Percentiles rank a stretch among this genome's conserved stretches.
phyloP scores from a whole-genome alignment of 1,140 invertebrate species.

The Rhagoletis zephyria region DNA sequence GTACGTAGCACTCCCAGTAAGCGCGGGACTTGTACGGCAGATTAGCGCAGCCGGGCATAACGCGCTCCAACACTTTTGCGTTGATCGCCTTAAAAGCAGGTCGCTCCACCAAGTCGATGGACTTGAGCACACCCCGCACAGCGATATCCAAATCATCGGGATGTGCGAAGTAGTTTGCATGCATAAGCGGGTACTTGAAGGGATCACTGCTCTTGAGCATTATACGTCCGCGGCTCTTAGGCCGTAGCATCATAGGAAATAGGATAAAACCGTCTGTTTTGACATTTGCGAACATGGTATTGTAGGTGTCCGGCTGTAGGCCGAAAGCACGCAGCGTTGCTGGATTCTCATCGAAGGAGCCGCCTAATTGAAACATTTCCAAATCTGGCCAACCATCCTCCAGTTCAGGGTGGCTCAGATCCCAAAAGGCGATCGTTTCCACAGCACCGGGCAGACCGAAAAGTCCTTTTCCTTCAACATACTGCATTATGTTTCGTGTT shows the following conservation, averaged over 20 bases:
- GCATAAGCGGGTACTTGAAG: constrained; percentile 83
- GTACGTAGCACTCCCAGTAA: constrained; percentile 83
- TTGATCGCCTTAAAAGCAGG: constrained; percentile 77
- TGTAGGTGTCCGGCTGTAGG: constrained; percentile 76
- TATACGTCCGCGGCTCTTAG: constrained; percentile 83
- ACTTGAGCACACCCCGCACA: constrained; percentile 77
- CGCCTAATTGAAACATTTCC: constrained; percentile 79
- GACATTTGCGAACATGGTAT: constrained; percentile 74
- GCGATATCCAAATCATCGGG: constrained; percentile 79
- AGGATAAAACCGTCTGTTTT: constrained; percentile 77
- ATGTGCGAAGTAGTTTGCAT: constrained; percentile 83
- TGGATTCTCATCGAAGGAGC: constrained; percentile 75
- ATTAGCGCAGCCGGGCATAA: constrained; percentile 79
- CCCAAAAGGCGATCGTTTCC: constrained; percentile 84
- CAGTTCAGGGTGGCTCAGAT: constrained; percentile 77
- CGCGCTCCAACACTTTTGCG: constrained; percentile 77
- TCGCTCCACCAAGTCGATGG: constrained; percentile 77
- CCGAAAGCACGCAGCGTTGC: constrained; percentile 76
- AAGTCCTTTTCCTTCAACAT: constrained; percentile 76
- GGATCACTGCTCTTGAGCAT: constrained; percentile 81
- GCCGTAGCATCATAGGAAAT: constrained; percentile 82
- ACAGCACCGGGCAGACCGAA: constrained; percentile 84
- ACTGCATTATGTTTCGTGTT: constrained; percentile 59
- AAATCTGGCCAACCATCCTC: constrained; percentile 81
- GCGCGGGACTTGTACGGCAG: constrained; percentile 78